Percentiles rank a stretch among this genome's conserved stretches.
Evolutionary conservation across 1,140 invertebrate genomes (phyloP).

Genomic region (Helicoverpa armigera): DNA sequence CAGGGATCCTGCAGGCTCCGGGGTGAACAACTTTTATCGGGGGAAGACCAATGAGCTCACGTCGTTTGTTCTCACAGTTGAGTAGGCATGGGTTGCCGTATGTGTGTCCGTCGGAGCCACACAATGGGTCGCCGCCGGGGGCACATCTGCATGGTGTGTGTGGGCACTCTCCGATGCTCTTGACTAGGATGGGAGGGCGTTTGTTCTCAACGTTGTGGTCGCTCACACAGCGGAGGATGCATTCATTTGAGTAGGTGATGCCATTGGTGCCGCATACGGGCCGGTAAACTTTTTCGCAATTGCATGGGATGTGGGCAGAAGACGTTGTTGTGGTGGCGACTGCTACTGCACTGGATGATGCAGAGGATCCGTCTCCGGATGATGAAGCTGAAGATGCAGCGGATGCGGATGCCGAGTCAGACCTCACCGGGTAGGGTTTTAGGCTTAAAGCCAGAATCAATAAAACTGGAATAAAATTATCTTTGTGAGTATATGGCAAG

Average conservation of each 20-base stretch:
- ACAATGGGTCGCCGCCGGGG: conserved; percentile 51
- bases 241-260: conserved; percentile 59
- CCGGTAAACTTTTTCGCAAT: not conserved
- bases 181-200: conserved; percentile 43
- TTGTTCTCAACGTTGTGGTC: conserved; percentile 45
- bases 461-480: no score
- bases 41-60: not conserved
- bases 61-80: conserved; percentile 51
- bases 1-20: no score
- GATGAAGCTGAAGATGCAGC: no score
- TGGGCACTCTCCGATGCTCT: conserved; percentile 88
- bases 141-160: conserved; percentile 68
- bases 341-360: no score
- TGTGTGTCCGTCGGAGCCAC: conserved; percentile 59
- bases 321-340: no score
- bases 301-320: conserved; percentile 1
- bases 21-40: no score
- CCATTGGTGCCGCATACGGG: conserved; percentile 60
- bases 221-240: conserved; percentile 55
- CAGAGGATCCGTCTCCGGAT: no score
- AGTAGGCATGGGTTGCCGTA: conserved; percentile 59
- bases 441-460: no score
- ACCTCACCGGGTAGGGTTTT: no score
- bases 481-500: no score
- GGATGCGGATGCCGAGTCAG: no score